Evolutionary conservation across 2,113 vertebrate species (phyloP).

Genomic region (Zingel zingel): DNA sequence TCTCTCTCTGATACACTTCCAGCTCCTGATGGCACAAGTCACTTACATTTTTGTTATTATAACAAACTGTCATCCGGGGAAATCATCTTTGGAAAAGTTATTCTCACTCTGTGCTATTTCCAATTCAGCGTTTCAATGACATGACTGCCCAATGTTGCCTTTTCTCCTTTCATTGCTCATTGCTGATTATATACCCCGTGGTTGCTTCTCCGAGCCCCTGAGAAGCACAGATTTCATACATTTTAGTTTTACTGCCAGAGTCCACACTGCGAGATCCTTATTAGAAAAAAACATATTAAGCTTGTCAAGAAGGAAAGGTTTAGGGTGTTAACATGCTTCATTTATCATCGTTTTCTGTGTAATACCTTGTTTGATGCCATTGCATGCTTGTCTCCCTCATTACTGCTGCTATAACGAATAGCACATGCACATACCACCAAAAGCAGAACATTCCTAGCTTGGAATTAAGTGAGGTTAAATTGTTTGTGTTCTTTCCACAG

Average conservation of each 20-base stretch:
- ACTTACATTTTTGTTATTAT: slow-evolving; percentile 12
- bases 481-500: slow-evolving; percentile 16
- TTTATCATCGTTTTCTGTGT: slow-evolving; percentile 16
- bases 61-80: slow-evolving; percentile 5
- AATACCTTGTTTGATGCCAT: slow-evolving; percentile 23
- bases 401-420: neutral
- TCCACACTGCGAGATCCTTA: neutral
- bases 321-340: neutral
- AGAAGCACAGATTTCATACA: slow-evolving; percentile 4
- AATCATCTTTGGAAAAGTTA: slow-evolving; percentile 34
- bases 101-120: slow-evolving; percentile 17
- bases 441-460: slow-evolving; percentile 19
- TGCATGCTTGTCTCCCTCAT: slow-evolving; percentile 2
- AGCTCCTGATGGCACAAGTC: slow-evolving; percentile 5
- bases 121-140: slow-evolving; percentile 8
- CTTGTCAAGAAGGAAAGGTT: neutral
- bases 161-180: slow-evolving; percentile 26
- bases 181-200: neutral
- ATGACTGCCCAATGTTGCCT: neutral
- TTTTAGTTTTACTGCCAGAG: slow-evolving; percentile 2
- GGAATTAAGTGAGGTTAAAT: slow-evolving; percentile 19
- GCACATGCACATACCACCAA: neutral
- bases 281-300: slow-evolving; percentile 11
- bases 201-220: neutral
- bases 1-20: slow-evolving; percentile 11